A percentile compares a stretch with the other conserved stretches of the same genome.
Conservation (phyloP, 1,140 invertebrate species). For the Eubasilissa regina region DNA sequence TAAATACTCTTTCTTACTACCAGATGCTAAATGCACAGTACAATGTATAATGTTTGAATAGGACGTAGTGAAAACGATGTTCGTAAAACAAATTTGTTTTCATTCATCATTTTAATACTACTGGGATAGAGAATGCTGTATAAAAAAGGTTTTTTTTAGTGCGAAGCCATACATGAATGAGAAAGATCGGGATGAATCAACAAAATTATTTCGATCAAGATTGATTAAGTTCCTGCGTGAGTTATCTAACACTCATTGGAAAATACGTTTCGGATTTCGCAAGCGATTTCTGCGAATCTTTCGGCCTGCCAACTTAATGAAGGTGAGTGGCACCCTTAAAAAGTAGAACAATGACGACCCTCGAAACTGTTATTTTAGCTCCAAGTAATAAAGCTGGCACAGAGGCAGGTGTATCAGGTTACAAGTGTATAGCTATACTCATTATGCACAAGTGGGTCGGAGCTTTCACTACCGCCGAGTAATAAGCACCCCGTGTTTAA, state of each 20-base stretch:
- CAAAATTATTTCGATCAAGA: background rate
- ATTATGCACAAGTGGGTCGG: slow-evolving; percentile 9
- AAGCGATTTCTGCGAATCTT: slow-evolving; percentile 9
- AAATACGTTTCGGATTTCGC: slow-evolving; percentile 5
- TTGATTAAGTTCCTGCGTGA: background rate
- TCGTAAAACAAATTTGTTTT: no score
- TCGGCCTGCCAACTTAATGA: slow-evolving; percentile 7
- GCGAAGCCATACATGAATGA: slow-evolving; percentile 1
- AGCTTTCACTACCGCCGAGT: slow-evolving; percentile 6
- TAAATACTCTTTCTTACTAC: no score
- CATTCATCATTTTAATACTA: no score
- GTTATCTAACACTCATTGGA: slow-evolving; percentile 5
- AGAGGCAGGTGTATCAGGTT: slow-evolving; percentile 15
- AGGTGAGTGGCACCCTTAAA: slow-evolving; percentile 4
- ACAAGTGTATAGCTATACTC: slow-evolving; percentile 11
- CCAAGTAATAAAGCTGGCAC: background rate
- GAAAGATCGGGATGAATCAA: background rate
- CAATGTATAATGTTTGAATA: no score
- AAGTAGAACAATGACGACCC: slow-evolving; percentile 9
- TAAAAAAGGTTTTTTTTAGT: background rate
- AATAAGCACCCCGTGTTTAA: slow-evolving; percentile 12
- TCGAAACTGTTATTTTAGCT: background rate
- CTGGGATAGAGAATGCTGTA: no score
- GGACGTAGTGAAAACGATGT: no score
- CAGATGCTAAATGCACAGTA: no score